phyloP scores from a whole-genome alignment of 2,888 invertebrate species.

The Limnephilus marmoratus region DNA sequence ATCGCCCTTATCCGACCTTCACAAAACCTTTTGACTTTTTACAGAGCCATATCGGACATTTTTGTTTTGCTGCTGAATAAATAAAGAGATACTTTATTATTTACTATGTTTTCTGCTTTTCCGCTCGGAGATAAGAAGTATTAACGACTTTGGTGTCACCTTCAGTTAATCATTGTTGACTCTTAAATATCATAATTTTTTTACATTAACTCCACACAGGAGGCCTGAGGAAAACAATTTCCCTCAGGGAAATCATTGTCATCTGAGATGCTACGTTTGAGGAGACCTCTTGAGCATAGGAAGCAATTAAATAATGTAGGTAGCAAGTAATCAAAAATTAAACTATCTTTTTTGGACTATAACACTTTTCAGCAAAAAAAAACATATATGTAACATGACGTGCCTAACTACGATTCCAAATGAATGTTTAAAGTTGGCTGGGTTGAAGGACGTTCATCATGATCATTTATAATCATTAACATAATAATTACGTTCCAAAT shows the following conservation, averaged over 20 bases:
- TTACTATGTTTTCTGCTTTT: not conserved
- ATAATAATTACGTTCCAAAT: not conserved
- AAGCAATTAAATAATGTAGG: too few relatives aligned
- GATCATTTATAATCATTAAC: not conserved
- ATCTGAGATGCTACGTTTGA: too few relatives aligned
- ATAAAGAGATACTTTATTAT: not conserved
- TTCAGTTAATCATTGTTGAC: not conserved
- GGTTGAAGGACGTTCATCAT: not conserved
- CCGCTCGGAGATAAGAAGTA: not conserved
- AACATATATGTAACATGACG: not conserved
- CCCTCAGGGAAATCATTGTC: too few relatives aligned
- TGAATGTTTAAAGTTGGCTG: not conserved
- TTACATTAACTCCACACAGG: too few relatives aligned
- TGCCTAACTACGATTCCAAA: not conserved
- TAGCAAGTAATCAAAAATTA: not conserved
- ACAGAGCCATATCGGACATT: not conserved
- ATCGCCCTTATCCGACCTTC: conserved; percentile 54
- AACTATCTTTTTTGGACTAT: not conserved
- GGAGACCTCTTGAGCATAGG: too few relatives aligned
- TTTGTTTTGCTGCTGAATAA: not conserved
- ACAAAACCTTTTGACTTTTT: conserved; percentile 26
- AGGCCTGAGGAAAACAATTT: too few relatives aligned
- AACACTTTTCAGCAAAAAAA: not conserved
- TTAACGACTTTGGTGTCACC: not conserved
- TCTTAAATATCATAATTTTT: not conserved